Percentiles rank a stretch among this genome's conserved stretches.
Evolutionary conservation across 2,888 invertebrate species (phyloP).

Genomic region (Smittia sp.): DNA sequence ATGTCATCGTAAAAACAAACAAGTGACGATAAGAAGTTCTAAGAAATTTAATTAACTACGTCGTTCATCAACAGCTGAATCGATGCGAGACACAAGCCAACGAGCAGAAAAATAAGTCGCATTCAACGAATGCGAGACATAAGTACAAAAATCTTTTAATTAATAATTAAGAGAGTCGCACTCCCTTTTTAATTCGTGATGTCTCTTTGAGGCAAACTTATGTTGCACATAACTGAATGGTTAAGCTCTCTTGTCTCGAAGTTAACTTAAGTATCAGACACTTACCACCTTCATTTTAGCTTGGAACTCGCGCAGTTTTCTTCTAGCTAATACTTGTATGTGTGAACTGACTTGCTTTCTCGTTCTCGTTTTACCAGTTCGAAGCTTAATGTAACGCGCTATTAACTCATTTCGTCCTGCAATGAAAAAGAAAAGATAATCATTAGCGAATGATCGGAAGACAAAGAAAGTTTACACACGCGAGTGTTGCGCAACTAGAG

Average conservation of each 20-base stretch:
- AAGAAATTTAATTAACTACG: conserved; percentile 16
- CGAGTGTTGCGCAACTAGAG: background rate
- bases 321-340: conserved; percentile 98
- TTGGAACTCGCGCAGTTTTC: conserved; percentile 97
- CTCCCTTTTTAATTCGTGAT: conserved; percentile 1
- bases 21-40: background rate
- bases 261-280: conserved; percentile 46
- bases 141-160: conserved; percentile 22
- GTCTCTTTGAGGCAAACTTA: background rate
- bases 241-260: background rate
- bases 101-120: background rate
- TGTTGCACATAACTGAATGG: background rate
- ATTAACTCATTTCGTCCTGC: conserved; percentile 99
- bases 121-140: conserved; percentile 3
- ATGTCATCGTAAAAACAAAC: background rate
- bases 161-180: conserved; percentile 29
- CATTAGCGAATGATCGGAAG: conserved; percentile 15
- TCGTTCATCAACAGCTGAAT: background rate
- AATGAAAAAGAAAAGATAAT: conserved; percentile 50
- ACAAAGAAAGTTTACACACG: background rate
- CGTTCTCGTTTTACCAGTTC: conserved; percentile 99
- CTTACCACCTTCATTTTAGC: conserved; percentile 96
- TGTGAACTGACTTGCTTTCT: conserved; percentile 99
- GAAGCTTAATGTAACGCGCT: conserved; percentile 98
- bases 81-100: background rate